Conservation (phyloP, 2,888 invertebrate species). For the Listrodromus nycthemerus region DNA sequence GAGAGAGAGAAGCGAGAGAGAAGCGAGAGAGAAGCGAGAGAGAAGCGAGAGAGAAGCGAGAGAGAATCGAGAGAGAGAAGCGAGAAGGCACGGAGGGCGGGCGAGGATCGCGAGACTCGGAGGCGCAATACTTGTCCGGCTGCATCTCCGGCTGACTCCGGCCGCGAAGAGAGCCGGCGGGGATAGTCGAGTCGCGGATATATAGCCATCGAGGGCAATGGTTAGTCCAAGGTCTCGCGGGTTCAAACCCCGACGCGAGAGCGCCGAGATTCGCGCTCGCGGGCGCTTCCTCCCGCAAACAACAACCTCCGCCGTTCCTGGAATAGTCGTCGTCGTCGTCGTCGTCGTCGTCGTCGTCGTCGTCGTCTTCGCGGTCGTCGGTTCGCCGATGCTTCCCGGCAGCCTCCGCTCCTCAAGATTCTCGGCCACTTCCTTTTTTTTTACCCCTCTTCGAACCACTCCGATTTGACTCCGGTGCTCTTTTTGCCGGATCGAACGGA, state of each 20-base stretch:
- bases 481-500: background rate
- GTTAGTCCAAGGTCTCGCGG: slow-evolving; percentile 83
- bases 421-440: slow-evolving; percentile 1
- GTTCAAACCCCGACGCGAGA: slow-evolving; percentile 80
- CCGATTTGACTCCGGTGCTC: slow-evolving; percentile 8
- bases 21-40: too few species aligned
- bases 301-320: slow-evolving; percentile 76
- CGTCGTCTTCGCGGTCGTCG: slow-evolving; percentile 19
- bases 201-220: slow-evolving; percentile 84
- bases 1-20: slow-evolving; percentile 3
- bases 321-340: slow-evolving; percentile 76
- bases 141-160: slow-evolving; percentile 71
- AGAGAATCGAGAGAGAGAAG: background rate
- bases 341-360: too few species aligned
- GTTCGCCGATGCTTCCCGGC: slow-evolving; percentile 44
- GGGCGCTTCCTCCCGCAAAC: slow-evolving; percentile 77
- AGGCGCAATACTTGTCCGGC: slow-evolving; percentile 83
- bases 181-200: slow-evolving; percentile 70
- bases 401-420: slow-evolving; percentile 12
- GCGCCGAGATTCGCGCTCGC: slow-evolving; percentile 67
- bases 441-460: background rate
- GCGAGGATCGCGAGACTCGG: slow-evolving; percentile 36
- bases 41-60: background rate
- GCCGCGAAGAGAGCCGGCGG: background rate
- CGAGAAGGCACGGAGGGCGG: background rate